Conservation (phyloP, 1,140 invertebrate species). For the Anastrepha obliqua region DNA sequence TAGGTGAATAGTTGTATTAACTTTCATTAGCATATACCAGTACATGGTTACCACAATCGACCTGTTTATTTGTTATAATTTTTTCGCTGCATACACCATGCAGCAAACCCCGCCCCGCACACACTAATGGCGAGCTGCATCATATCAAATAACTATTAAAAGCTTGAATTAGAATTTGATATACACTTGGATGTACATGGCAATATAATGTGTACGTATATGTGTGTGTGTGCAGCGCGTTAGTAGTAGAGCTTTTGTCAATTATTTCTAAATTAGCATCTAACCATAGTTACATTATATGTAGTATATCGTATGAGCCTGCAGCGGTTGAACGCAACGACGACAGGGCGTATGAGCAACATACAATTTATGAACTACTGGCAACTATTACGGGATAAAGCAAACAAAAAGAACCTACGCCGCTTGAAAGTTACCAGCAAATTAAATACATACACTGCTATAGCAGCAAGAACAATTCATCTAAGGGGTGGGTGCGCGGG, state of each 20-base stretch:
- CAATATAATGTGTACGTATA: background rate
- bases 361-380: conserved; percentile 17
- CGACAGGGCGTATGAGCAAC: conserved; percentile 38
- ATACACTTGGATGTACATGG: background rate
- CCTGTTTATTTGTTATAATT: conserved; percentile 35
- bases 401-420: background rate
- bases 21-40: background rate
- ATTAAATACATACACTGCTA: background rate
- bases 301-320: background rate
- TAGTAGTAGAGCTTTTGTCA: background rate
- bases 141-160: conserved; percentile 40
- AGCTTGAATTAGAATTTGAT: background rate
- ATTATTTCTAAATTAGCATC: conserved; percentile 34
- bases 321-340: background rate
- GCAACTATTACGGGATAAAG: background rate
- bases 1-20: background rate
- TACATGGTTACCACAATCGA: conserved; percentile 21
- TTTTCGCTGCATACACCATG: background rate
- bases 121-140: background rate
- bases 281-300: background rate
- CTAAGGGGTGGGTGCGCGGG: background rate
- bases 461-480: too few relatives aligned
- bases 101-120: too few relatives aligned
- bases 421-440: too few relatives aligned
- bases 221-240: background rate